phyloP scores from a whole-genome alignment of 1,140 invertebrate genomes.

The Drosophila serrata region DNA sequence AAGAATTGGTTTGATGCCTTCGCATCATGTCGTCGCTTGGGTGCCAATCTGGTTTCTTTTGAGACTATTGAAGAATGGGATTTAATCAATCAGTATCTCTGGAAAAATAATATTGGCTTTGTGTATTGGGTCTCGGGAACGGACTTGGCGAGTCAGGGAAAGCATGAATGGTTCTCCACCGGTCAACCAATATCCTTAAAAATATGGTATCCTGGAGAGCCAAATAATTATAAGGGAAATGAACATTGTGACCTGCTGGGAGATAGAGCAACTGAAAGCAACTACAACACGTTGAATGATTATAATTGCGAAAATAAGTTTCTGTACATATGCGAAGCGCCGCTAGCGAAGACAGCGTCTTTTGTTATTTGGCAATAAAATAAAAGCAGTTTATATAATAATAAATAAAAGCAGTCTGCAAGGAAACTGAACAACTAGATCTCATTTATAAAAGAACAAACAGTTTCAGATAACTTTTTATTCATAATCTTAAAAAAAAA shows the following conservation, averaged over 20 bases:
- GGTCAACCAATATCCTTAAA: not conserved
- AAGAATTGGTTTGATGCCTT: slow-evolving; percentile 37
- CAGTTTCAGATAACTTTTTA: not conserved
- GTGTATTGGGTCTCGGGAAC: slow-evolving; percentile 28
- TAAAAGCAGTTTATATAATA: not conserved
- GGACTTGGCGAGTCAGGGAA: slow-evolving; percentile 2
- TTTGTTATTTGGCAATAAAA: slow-evolving; percentile 8
- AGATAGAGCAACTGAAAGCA: not conserved
- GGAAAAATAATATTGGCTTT: not conserved
- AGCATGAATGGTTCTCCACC: slow-evolving; percentile 18
- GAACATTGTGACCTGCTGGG: slow-evolving; percentile 15
- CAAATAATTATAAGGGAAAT: not conserved
- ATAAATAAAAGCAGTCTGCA: not conserved
- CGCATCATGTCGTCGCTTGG: slow-evolving; percentile 11
- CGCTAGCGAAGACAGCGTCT: not conserved
- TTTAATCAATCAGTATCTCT: slow-evolving; percentile 15
- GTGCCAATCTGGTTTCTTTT: slow-evolving; percentile 14
- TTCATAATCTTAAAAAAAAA: not conserved
- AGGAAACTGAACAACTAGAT: not conserved
- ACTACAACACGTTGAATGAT: slow-evolving; percentile 21
- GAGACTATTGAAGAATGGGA: slow-evolving; percentile 16
- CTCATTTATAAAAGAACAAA: not conserved
- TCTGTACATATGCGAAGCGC: slow-evolving; percentile 85
- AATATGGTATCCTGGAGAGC: slow-evolving; percentile 13
- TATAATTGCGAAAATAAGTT: not conserved